Evolutionary conservation across 2,113 vertebrate genomes (phyloP).

Genomic region (Pterophyllum scalare): DNA sequence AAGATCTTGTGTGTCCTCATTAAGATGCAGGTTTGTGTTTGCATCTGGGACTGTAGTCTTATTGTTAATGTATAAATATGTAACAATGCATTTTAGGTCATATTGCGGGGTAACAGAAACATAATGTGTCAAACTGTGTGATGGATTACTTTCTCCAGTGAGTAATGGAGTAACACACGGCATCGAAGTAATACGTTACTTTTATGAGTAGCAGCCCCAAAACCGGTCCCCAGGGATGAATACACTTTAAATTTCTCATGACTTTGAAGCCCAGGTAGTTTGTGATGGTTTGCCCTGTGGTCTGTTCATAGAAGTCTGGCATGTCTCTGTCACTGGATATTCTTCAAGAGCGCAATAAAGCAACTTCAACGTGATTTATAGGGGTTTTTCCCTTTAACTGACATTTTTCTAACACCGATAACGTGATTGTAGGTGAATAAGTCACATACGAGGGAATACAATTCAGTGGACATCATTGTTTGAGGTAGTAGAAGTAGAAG

Average conservation of each 20-base stretch:
- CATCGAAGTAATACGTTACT: not conserved
- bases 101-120: not conserved
- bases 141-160: not conserved
- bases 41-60: not conserved
- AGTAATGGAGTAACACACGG: not conserved
- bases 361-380: too few species aligned
- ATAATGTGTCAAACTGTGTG: not conserved
- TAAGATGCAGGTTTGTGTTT: not conserved
- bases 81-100: too few species aligned
- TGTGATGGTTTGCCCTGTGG: accelerated
- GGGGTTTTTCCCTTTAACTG: not conserved
- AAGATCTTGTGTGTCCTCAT: not conserved
- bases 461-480: not conserved
- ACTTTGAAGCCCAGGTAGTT: not conserved
- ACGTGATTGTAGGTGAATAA: accelerated
- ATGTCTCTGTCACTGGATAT: not conserved
- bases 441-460: not conserved
- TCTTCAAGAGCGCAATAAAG: too few species aligned
- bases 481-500: too few species aligned
- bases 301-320: too few species aligned
- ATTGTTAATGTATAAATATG: not conserved
- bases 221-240: not conserved
- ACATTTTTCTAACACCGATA: not conserved
- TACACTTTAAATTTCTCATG: not conserved
- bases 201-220: not conserved